Evolutionary conservation across 2,888 invertebrate genomes (phyloP).

Genomic region (Amphiduros pacificus): DNA sequence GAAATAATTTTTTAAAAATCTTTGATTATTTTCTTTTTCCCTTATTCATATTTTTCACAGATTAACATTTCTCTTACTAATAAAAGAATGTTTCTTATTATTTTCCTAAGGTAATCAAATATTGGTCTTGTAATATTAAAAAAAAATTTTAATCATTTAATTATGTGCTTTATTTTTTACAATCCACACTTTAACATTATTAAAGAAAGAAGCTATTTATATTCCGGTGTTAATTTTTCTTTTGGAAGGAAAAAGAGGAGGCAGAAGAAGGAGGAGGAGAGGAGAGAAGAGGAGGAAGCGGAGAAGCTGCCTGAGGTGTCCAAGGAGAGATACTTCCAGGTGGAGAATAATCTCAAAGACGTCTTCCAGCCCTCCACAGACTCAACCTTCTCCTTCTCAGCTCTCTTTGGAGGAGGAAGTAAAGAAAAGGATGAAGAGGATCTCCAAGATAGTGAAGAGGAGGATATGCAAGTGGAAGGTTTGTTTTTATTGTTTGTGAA

Average conservation of each 20-base stretch:
- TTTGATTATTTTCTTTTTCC: not conserved
- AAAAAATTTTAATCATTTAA: no score
- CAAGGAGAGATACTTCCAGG: constrained; percentile 23
- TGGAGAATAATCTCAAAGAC: constrained; percentile 18
- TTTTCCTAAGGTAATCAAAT: no score
- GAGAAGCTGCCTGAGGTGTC: constrained; percentile 21
- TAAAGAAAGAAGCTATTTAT: not conserved
- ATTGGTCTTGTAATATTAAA: no score
- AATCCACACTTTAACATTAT: not conserved
- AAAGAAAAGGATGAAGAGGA: no score
- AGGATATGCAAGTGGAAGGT: no score
- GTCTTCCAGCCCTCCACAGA: constrained; percentile 11
- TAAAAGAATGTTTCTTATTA: not conserved
- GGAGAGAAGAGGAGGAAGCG: not conserved
- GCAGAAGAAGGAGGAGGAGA: not conserved
- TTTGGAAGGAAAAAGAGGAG: not conserved
- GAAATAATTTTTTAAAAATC: not conserved
- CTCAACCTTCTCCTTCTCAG: not conserved
- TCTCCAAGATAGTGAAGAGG: no score
- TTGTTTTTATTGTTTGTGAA: no score
- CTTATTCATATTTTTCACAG: not conserved
- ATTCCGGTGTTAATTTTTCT: not conserved
- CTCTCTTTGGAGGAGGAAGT: no score
- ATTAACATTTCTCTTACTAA: not conserved
- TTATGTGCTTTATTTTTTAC: not conserved